Percentiles rank a stretch among this genome's conserved stretches.
Evolutionary conservation across 2,888 invertebrate genomes (phyloP).

Genomic region (Aleiodes leptofemur): DNA sequence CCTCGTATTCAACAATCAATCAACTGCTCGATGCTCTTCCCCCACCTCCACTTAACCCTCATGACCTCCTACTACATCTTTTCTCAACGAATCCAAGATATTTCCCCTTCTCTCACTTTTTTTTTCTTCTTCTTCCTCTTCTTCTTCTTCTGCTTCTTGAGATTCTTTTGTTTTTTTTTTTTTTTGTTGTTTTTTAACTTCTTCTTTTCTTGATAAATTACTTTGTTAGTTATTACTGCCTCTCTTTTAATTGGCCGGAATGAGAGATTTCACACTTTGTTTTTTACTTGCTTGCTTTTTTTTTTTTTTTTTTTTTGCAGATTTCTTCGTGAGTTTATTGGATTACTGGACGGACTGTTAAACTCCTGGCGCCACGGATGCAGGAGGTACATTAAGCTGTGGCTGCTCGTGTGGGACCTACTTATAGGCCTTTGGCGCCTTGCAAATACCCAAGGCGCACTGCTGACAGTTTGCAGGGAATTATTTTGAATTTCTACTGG

Average conservation of each 20-base stretch:
- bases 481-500: too few relatives aligned
- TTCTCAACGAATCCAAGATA: constrained; percentile 12
- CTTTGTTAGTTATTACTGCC: too few relatives aligned
- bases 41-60: constrained; percentile 21
- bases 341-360: not conserved
- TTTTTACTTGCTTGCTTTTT: too few relatives aligned
- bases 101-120: constrained; percentile 8
- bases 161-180: constrained; percentile 18
- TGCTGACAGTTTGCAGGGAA: not conserved
- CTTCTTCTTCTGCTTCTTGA: not conserved
- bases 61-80: constrained; percentile 40
- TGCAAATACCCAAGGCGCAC: constrained; percentile 48
- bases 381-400: constrained; percentile 73
- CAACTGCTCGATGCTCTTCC: constrained; percentile 17
- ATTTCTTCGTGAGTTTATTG: not conserved
- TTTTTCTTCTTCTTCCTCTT: not conserved
- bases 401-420: constrained; percentile 71
- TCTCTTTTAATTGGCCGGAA: too few relatives aligned
- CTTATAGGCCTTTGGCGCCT: constrained; percentile 70
- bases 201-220: not conserved
- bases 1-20: constrained; percentile 44
- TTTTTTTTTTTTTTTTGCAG: too few relatives aligned
- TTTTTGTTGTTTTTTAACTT: constrained; percentile 11
- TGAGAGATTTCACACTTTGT: too few relatives aligned
- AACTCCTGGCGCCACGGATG: constrained; percentile 73